These are phyloP conservation scores for Xylocopa sonorina DNA, from an alignment of 1,140 invertebrate genomes.

Conservation along the genomic window DNA sequence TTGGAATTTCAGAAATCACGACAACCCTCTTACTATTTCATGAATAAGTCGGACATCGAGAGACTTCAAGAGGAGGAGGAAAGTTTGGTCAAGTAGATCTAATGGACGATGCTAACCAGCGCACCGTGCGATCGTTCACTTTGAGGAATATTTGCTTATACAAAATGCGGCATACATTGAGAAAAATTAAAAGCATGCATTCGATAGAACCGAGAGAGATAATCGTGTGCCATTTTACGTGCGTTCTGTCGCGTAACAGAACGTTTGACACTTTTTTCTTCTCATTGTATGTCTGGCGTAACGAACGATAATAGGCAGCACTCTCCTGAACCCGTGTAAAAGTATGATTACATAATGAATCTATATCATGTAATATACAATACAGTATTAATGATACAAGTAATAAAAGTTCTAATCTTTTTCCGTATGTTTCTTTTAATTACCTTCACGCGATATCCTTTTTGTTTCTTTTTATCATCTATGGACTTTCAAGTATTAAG, in stretches of 20 bases:
- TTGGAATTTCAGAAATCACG: slow-evolving; percentile 85
- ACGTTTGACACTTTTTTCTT: not conserved
- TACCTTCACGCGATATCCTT: not conserved
- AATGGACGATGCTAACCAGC: slow-evolving; percentile 1
- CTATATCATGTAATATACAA: slow-evolving; percentile 29
- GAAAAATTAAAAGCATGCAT: not conserved
- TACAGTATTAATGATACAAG: slow-evolving; percentile 44
- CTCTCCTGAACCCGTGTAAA: not conserved
- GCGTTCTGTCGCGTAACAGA: not conserved
- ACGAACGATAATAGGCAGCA: slow-evolving; percentile 14
- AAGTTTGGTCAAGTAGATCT: slow-evolving; percentile 65
- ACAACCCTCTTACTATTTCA: slow-evolving; percentile 95
- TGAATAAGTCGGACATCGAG: slow-evolving; percentile 94
- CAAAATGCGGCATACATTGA: slow-evolving; percentile 3
- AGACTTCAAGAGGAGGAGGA: slow-evolving; percentile 92
- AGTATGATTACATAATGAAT: slow-evolving; percentile 8
- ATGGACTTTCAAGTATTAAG: not conserved
- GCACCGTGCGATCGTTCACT: not conserved
- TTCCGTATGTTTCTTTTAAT: slow-evolving; percentile 26
- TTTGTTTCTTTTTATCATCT: not conserved
- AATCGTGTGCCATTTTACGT: slow-evolving; percentile 28
- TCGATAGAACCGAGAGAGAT: not conserved
- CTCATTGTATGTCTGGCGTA: not conserved
- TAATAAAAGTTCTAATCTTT: slow-evolving; percentile 12
- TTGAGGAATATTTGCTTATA: not conserved